Evolutionary conservation across 2,113 vertebrate species (phyloP), one percentile per base, ranked within the genome.

Genomic region (Saguinus imperator): DNA sequence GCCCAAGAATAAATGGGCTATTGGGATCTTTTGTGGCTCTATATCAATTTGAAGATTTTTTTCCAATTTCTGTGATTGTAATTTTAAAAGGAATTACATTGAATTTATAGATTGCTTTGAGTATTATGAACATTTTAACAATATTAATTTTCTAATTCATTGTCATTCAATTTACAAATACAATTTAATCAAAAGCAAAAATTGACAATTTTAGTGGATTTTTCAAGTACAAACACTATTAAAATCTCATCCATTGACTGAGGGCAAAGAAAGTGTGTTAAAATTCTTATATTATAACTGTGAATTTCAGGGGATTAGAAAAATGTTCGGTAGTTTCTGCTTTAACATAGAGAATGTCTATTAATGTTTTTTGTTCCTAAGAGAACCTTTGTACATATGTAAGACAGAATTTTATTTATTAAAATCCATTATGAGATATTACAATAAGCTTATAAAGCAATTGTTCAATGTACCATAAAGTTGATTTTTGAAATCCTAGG

Each of bases 391-490:
- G 68, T 87, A 91, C 61, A 80, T 88, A 73, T 29, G 77, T 72
- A 94, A 72, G 32, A 84, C 55, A 57, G 35, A 85, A 76, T 76
- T 45, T 73, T 94, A 88, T 91, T 97, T 96, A 58, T 52, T 94
- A 91, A 96, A 32, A 95, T 77, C 66, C 40, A 96, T 93, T 92
- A 86, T 93, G 73, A 88, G 37, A 96, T 94, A 95, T 86, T 93
- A 88, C 72, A 96, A 76, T 45, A 87, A 66, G 66, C 73, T 96
- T 94, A 96, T 79, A 92, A 75, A 87, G n/a, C 86, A 94, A 95
- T 87, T 87, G 76, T 81, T 94, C 85, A 77, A 68, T 57, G n/a
- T 37, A 37, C 82, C 73, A 93, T 79, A 84, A 85, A 93, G 93
- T 95, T 85, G 21, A 29, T 37, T 92, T 95, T 86, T 80, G n/a